Evolutionary conservation across 2,888 invertebrate genomes (phyloP).

Genomic region (Stegana nigrithorax): DNA sequence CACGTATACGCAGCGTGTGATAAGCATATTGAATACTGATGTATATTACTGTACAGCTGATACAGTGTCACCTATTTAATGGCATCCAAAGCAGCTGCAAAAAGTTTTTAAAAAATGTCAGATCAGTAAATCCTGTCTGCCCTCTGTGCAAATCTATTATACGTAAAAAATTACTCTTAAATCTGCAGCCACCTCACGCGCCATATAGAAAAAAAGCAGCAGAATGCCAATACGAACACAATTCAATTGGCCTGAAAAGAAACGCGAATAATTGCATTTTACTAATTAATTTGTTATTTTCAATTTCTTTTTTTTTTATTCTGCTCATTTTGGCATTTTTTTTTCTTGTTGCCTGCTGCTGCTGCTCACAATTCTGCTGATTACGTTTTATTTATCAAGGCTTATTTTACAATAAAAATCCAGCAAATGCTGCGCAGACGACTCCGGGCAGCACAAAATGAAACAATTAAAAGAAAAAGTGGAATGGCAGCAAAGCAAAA

Average conservation of each 20-base stretch:
- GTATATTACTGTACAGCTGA: too few relatives aligned
- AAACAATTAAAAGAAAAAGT: slow-evolving; percentile 23
- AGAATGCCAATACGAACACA: too few relatives aligned
- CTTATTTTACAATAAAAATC: slow-evolving; percentile 45
- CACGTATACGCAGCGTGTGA: too few relatives aligned
- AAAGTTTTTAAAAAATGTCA: too few relatives aligned
- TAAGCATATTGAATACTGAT: too few relatives aligned
- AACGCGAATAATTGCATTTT: slow-evolving; percentile 63
- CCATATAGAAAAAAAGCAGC: too few relatives aligned
- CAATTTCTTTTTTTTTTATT: slow-evolving; percentile 34
- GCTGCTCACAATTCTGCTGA: not conserved
- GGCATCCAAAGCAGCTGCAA: too few relatives aligned
- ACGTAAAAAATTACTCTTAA: too few relatives aligned
- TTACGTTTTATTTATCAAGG: slow-evolving; percentile 16
- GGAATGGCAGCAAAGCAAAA: slow-evolving; percentile 4
- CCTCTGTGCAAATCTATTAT: too few relatives aligned
- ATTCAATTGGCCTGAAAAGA: slow-evolving; percentile 11
- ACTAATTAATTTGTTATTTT: slow-evolving; percentile 68
- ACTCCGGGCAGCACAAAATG: slow-evolving; percentile 38
- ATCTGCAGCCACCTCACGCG: too few relatives aligned
- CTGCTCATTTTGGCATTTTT: not conserved
- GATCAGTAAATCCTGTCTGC: too few relatives aligned
- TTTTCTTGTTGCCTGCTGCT: not conserved
- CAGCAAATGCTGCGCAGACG: slow-evolving; percentile 18
- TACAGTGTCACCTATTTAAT: too few relatives aligned